Evolutionary conservation across 2,888 invertebrate genomes (phyloP), one percentile per base, ranked within the genome.

Genomic region (Malachius bipustulatus): DNA sequence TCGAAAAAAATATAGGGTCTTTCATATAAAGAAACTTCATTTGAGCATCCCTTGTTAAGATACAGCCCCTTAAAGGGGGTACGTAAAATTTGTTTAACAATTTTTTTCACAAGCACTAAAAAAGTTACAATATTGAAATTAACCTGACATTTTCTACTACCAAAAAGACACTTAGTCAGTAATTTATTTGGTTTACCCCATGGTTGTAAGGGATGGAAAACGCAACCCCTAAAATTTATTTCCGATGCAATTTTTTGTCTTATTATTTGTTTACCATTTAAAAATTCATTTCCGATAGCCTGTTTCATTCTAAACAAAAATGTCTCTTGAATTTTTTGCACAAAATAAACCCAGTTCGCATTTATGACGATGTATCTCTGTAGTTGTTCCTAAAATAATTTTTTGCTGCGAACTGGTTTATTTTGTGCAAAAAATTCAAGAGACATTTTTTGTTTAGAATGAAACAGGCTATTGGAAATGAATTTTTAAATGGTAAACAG

Each of bases 231-330:
- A n/a, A n/a, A n/a, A n/a, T n/a, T n/a, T n/a, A n/a, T n/a, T n/a
- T n/a, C n/a, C n/a, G n/a, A n/a, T n/a, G n/a, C n/a, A n/a, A n/a
- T n/a, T n/a, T n/a, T n/a, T n/a, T n/a, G n/a, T n/a, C n/a, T n/a
- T n/a, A n/a, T 36, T 34, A 37, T 37, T 37, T 37, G 34, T 37
- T 37, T 34, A 34, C 37, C 37, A 37, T 37, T 37, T 37, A 37
- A 37, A 37, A 37, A 37, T 37, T 26, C 30, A 37, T 37, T 37
- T 37, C 37, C 37, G 37, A 37, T 31, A 38, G 38, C 35, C 38
- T 38, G 35, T 38, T 38, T 35, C 35, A 38, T 38, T 35, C 30
- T 31, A 29, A 39, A 39, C 36, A 36, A 39, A 39, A 39, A 39
- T n/a, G n/a, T n/a, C n/a, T n/a, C n/a, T n/a, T n/a, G n/a, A n/a